Percentiles rank a stretch among this genome's conserved stretches.
Evolutionary conservation across 2,888 invertebrate genomes (phyloP).

Genomic region (Acrocyrtus sp.): DNA sequence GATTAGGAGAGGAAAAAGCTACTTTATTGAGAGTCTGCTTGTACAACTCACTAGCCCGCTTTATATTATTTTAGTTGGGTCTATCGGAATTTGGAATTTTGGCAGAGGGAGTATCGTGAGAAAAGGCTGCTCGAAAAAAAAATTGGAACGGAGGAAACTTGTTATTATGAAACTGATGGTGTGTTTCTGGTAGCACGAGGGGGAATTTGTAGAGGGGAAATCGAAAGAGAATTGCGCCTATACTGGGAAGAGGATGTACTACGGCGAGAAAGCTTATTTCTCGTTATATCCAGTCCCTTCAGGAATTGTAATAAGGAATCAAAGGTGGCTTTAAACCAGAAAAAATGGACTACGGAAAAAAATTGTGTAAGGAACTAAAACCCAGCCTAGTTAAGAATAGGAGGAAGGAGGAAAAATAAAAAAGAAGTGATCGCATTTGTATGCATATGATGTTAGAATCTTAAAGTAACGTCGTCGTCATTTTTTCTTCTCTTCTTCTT

Average conservation of each 20-base stretch:
- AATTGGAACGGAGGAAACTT: conserved; percentile 7
- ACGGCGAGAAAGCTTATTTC: too few relatives aligned
- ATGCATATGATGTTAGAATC: conserved; percentile 60
- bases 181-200: not conserved
- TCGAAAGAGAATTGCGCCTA: conserved; percentile 16
- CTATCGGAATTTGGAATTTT: not conserved
- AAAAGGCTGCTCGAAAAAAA: not conserved
- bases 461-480: conserved; percentile 48
- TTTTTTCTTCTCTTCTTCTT: conserved; percentile 6
- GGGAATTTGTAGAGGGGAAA: not conserved
- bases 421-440: conserved; percentile 62
- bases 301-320: conserved; percentile 36
- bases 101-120: too few relatives aligned
- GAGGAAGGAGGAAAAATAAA: conserved; percentile 44
- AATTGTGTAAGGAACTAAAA: not conserved
- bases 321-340: conserved; percentile 20
- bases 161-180: conserved; percentile 45
- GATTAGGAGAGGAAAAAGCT: conserved; percentile 10
- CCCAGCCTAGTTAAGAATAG: conserved; percentile 1
- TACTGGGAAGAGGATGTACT: too few relatives aligned
- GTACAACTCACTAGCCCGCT: not conserved
- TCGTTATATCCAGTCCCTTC: conserved; percentile 4
- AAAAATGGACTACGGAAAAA: conserved; percentile 23
- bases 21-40: conserved; percentile 28
- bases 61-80: too few relatives aligned